Evolutionary conservation across 2,888 invertebrate species (phyloP), one percentile per base, ranked within the genome.

Genomic region (Pterostichus madidus): DNA sequence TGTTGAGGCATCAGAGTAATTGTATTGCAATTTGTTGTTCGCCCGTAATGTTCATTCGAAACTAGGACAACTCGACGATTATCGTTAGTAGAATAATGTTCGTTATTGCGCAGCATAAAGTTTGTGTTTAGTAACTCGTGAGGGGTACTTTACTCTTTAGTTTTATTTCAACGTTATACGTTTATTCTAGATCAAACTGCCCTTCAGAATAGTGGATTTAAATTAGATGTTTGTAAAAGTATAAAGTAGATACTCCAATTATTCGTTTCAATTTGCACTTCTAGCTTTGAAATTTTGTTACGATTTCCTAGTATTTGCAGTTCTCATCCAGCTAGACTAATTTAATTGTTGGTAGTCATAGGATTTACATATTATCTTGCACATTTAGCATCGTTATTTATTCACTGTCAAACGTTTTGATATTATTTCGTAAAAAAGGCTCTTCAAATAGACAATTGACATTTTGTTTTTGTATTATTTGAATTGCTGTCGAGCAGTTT

Each of bases 11-110:
- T 68, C 31, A 39, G 44, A n/a, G 76, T 76, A 76, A 76, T 76
- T 76, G 76, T 56, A 76, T 76, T 53, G 56, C 76, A 56, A 76
- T 76, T 76, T 52, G 56, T 35, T 76, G 52, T 75, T 76, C 31
- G 76, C 13, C 11, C 6, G 56, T 53, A 76, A 76, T 76, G 35
- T 39, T 35, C 35, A 39, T 76, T 76, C 35, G 76, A 39, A 76
- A 76, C 53, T 76, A 56, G 76, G 52, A 76, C 56, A 76, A 76
- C 75, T 75, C 7, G 53, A 76, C 52, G 56, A 76, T 56, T 76
- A 76, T 56, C 76, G 52, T 56, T 56, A 76, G 52, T 32, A 56
- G 56, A 39, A 31, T 52, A 75, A 56, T 76, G 76, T 17, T 56
- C 13, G 24, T 24, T 31, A 64, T 32, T n/a, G 52, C 13, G 52